phyloP scores from a whole-genome alignment of 2,888 invertebrate genomes.

The Rhamphomyia laevipes region DNA sequence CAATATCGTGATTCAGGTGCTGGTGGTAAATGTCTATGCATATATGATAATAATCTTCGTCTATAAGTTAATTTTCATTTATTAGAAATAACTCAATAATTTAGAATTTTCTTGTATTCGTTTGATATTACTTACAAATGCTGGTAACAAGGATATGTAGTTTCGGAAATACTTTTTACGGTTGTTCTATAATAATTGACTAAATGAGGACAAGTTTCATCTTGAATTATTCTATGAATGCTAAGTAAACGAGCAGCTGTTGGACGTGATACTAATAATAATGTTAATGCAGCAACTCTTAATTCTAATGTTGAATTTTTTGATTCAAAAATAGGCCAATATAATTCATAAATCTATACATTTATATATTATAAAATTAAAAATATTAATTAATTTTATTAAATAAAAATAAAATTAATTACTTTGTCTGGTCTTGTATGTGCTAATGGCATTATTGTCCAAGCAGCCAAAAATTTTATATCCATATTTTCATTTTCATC shows the following conservation, averaged over 20 bases:
- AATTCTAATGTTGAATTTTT: slow-evolving; percentile 54
- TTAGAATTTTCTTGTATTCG: not conserved
- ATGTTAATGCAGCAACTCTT: slow-evolving; percentile 51
- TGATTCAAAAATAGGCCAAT: slow-evolving; percentile 58
- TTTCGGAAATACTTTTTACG: slow-evolving; percentile 52
- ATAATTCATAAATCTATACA: slow-evolving; percentile 45
- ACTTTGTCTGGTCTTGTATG: slow-evolving; percentile 42
- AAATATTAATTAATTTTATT: not conserved
- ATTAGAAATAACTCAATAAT: too few species aligned
- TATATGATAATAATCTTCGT: slow-evolving; percentile 50
- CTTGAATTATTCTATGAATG: slow-evolving; percentile 53
- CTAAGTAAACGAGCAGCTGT: slow-evolving; percentile 54
- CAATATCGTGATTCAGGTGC: slow-evolving; percentile 46
- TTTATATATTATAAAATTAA: not conserved
- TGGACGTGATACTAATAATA: slow-evolving; percentile 51
- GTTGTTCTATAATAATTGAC: slow-evolving; percentile 61
- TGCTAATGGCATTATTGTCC: slow-evolving; percentile 46
- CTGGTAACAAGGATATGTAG: slow-evolving; percentile 54
- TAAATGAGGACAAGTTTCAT: slow-evolving; percentile 49
- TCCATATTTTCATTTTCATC: slow-evolving; percentile 42
- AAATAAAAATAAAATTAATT: slow-evolving; percentile 12
- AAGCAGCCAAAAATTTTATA: slow-evolving; percentile 52
- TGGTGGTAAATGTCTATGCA: slow-evolving; percentile 48
- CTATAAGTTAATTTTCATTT: slow-evolving; percentile 33
- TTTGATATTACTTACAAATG: slow-evolving; percentile 46